Base-by-base conservation (phyloP, 30 jellyfish, hydroid and myxozoan genomes). In the Cassiopea andromeda region DNA sequence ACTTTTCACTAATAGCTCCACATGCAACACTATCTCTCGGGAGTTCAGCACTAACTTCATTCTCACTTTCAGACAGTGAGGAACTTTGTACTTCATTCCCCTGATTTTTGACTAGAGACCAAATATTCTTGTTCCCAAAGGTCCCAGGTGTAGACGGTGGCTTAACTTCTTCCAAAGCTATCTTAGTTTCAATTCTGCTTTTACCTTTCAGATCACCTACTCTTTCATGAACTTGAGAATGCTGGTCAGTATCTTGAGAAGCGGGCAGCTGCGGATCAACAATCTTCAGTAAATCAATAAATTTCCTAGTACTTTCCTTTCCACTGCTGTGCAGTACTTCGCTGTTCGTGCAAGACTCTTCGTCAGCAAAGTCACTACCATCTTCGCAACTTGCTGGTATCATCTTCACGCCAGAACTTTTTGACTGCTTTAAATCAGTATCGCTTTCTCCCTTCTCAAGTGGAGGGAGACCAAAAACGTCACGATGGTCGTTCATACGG, bases 341-440 rank as follows among this genome's bases (percentile, higher is more conserved):
- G 47, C 58, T 74, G 47, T 73, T 60, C 1, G 58, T 14, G 15
- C 70, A 46, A 44, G 93, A 85, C 12, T 64, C 73, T 19, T 85
- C 87, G 72, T 85, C 93, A 14, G 61, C 43, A 12, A 85, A 16
- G 38, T 85, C 70, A 13, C 73, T 87, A 17, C 93, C 93, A 59
- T 85, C 93, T 2, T 58, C 79, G 54, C 85, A 69, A 44, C 72
- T 60, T 5, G 93, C 93, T 14, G 93, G 93, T 0, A 85, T 47
- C 87, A 74, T 74, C 18, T 43, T 60, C 38, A 19, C 15, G 47
- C 0, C 69, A 50, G 79, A 16, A 64, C 73, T 64, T 64, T 64
- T 64, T 5, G 79, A 70, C 79, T 70, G 7, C 10, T 43, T 70
- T 17, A 10, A 9, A 70, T 70, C 50, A 0, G 79, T 2, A 18